Evolutionary conservation across 2,113 vertebrate genomes (phyloP).

Genomic region (Gadus chalcogrammus): DNA sequence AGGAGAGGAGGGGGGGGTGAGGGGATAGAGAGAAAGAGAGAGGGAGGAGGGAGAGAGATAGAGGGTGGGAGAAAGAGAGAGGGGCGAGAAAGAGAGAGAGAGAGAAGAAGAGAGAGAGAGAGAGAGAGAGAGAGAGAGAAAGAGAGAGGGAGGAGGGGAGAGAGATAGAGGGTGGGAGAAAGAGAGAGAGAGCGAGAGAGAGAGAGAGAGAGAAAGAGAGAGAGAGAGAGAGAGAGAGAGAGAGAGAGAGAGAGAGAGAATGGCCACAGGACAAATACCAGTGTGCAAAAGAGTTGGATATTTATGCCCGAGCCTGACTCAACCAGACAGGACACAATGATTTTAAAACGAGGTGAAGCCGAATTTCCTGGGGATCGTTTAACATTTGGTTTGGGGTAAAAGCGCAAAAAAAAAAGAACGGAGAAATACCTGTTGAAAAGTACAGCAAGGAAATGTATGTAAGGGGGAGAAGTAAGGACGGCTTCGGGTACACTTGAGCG

Average conservation of each 20-base stretch:
- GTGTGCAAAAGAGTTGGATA: constrained; percentile 32
- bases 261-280: constrained; percentile 43
- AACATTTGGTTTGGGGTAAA: not conserved
- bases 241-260: constrained; percentile 18
- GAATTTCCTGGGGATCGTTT: constrained; percentile 21
- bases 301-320: constrained; percentile 39
- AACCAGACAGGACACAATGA: constrained; percentile 8
- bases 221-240: constrained; percentile 23
- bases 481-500: not conserved
- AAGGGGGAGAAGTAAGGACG: not conserved
- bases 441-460: constrained; percentile 14
- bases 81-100: constrained; percentile 10
- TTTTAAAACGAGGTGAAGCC: constrained; percentile 4
- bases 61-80: too few species aligned
- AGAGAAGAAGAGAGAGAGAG: not conserved
- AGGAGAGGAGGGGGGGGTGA: too few species aligned
- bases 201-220: constrained; percentile 13
- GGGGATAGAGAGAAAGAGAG: too few species aligned
- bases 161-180: too few species aligned
- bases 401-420: not conserved
- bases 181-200: constrained; percentile 12
- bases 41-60: too few species aligned
- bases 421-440: constrained; percentile 10
- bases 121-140: too few species aligned
- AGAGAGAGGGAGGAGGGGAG: too few species aligned